phyloP scores from a whole-genome alignment of 2,888 invertebrate genomes.

The Dryobotodes eremita region DNA sequence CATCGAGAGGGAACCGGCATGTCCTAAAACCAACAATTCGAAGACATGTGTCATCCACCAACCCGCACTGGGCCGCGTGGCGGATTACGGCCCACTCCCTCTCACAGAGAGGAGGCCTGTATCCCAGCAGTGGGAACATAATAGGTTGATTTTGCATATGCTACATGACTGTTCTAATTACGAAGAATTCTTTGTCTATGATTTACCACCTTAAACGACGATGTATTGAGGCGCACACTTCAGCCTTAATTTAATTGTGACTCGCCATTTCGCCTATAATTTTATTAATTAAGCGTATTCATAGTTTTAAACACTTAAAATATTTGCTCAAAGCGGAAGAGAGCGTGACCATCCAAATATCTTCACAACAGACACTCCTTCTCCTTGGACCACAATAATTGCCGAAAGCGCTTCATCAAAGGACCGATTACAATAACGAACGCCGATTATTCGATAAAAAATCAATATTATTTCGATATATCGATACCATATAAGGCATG shows the following conservation, averaged over 20 bases:
- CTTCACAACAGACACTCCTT: conserved; percentile 50
- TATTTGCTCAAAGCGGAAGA: conserved; percentile 51
- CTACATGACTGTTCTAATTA: too few species aligned
- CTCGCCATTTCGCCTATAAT: not conserved
- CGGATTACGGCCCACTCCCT: not conserved
- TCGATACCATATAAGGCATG: conserved; percentile 61
- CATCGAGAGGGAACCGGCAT: not conserved
- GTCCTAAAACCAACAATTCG: not conserved
- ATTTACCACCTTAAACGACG: not conserved
- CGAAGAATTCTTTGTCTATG: not conserved
- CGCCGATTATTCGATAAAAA: conserved; percentile 56
- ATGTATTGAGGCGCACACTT: not conserved
- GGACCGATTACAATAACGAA: conserved; percentile 62
- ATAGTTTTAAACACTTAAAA: conserved; percentile 14
- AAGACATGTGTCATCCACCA: not conserved
- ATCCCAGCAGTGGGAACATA: not conserved
- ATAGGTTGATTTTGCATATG: not conserved
- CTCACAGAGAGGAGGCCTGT: not conserved
- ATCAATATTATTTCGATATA: conserved; percentile 59
- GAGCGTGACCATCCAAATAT: conserved; percentile 54
- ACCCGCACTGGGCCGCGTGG: not conserved
- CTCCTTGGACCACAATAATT: conserved; percentile 63
- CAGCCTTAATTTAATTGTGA: not conserved
- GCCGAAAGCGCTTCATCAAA: conserved; percentile 63
- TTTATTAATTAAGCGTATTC: conserved; percentile 28